Base-by-base conservation (phyloP, 2,113 vertebrate genomes). In the Sorex fumeus region DNA sequence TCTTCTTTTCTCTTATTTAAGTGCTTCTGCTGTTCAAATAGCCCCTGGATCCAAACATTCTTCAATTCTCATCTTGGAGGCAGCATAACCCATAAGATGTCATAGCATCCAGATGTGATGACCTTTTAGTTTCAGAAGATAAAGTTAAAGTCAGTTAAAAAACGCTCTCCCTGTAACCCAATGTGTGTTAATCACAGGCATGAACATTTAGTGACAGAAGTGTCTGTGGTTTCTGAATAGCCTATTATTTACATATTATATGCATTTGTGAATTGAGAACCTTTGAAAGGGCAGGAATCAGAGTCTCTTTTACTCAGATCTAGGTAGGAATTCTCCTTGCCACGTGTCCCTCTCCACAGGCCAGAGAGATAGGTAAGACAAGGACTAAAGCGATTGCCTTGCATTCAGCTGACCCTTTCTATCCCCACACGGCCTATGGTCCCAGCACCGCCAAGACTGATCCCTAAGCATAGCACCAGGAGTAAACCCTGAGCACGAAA, bases 1-100 rank as follows among this genome's bases (percentile, higher is more conserved):
- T 50, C 75, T 90, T 50, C 75, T 87, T 91, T 90, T 90, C 45
- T 81, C 40, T 93, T 81, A 90, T 88, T 19, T 92, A 90, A 90
- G 57, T 79, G 34, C 27, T 45, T 86, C 47, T 76, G 2, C 43
- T 53, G 5, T 79, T 92, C 40, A 91, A 79, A 60, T 82, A 23
- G 30, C 62, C 64, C 79, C 60, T 86, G 21, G 69, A 85, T 12
- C 53, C 32, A 90, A 69, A 53, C 40, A 45, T 67, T 91, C 84
- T 88, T 45, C 45, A 67, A 72, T 62, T 60, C 83, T 90, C 71
- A 43, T 47, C 40, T 7, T 91, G 30, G 34, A 87, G 30, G n/a
- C 57, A 85, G 15, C 9, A 88, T 36, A 88, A 64, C 2, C 60
- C 36, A 67, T 15, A 89, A 32, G 32, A 43, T 21, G 15, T 87